These are phyloP conservation scores for Ibidorhyncha struthersii DNA, from an alignment of 2,113 vertebrate genomes.

Conservation along the genomic window DNA sequence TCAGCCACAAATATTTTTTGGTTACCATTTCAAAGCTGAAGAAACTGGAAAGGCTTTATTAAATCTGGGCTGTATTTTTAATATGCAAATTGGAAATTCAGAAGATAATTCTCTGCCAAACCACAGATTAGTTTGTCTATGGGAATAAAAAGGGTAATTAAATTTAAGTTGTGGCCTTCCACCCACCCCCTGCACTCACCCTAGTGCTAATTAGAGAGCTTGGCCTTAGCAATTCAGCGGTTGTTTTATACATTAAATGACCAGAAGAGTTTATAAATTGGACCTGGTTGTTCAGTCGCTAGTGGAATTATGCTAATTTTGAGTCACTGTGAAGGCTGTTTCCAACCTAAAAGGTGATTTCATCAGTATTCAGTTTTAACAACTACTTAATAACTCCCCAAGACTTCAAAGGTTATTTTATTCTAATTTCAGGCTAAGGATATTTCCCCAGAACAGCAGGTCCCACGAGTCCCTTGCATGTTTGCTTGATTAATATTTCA, in stretches of 20 bases:
- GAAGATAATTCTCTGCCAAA: background rate
- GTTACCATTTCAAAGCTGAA: background rate
- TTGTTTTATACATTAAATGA: background rate
- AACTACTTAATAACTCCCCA: background rate
- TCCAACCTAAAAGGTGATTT: background rate
- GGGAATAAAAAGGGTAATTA: background rate
- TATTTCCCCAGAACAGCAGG: background rate
- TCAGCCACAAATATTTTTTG: background rate
- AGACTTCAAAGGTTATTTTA: constrained; percentile 4
- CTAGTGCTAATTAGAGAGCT: background rate
- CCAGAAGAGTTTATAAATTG: background rate
- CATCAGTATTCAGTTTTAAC: background rate
- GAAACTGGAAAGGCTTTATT: background rate
- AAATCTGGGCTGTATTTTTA: background rate
- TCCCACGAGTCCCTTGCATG: background rate
- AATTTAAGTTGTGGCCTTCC: constrained; percentile 4
- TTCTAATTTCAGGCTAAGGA: background rate
- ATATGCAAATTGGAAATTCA: background rate
- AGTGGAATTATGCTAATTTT: background rate
- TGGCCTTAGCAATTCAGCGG: background rate
- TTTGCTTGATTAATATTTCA: background rate
- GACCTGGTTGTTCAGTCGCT: background rate
- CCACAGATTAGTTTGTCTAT: background rate
- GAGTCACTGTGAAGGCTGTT: background rate
- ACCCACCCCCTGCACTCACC: background rate